These are phyloP conservation scores for Tenthredo livida DNA, from an alignment of 2,888 invertebrate species.

Conservation along the genomic window DNA sequence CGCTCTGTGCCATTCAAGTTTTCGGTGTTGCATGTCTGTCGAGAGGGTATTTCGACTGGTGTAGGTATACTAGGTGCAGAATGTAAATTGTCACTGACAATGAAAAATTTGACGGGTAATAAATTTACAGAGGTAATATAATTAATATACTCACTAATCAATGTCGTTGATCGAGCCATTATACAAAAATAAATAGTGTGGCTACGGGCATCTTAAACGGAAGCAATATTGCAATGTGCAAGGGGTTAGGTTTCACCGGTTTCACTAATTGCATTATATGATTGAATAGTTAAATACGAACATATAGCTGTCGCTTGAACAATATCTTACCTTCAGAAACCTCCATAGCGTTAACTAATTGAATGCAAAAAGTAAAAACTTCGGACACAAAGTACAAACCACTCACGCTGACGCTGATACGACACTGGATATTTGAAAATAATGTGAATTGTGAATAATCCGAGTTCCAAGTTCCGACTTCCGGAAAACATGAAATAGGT, in stretches of 20 bases:
- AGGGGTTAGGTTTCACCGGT: neutral
- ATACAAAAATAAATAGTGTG: neutral
- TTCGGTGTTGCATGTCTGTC: neutral
- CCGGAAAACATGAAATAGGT: neutral
- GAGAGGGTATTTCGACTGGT: neutral
- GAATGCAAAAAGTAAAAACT: neutral
- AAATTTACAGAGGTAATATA: neutral
- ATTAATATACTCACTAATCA: conserved; percentile 7
- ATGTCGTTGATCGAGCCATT: neutral
- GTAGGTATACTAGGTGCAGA: neutral
- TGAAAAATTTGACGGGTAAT: neutral
- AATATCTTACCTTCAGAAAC: neutral
- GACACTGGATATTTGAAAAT: no score
- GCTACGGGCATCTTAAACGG: neutral
- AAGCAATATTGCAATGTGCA: neutral
- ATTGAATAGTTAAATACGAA: no score
- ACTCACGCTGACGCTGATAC: no score
- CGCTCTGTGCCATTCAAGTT: neutral
- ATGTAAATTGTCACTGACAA: neutral
- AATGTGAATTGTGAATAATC: no score
- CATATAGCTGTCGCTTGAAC: neutral
- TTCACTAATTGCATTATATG: no score
- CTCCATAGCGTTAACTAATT: neutral
- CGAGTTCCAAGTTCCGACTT: neutral
- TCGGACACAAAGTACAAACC: neutral